These are phyloP conservation scores for Spilosoma lubricipeda DNA, from an alignment of 2,888 invertebrate species.

Conservation along the genomic window DNA sequence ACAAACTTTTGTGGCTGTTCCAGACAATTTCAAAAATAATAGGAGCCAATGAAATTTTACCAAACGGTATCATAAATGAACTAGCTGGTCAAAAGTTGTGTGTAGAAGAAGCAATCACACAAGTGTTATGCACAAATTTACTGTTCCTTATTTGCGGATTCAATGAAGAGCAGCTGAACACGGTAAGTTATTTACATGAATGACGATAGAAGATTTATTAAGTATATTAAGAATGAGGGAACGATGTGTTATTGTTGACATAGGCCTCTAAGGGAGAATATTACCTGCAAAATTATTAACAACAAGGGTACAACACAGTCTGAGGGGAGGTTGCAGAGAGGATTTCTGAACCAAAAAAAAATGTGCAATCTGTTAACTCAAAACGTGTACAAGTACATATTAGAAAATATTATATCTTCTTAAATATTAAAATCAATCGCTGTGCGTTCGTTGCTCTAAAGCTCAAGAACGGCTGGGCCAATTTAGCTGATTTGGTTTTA, in stretches of 20 bases:
- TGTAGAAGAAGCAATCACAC: conserved; percentile 78
- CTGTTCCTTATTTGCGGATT: conserved; percentile 88
- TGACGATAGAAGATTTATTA: not conserved
- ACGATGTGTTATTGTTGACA: no score
- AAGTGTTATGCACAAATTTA: conserved; percentile 86
- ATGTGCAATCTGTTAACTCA: not conserved
- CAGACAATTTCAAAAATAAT: conserved; percentile 73
- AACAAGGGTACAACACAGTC: no score
- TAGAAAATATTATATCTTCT: not conserved
- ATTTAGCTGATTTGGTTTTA: no score
- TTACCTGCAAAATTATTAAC: no score
- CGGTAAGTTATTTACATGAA: conserved; percentile 67
- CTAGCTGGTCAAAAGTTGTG: conserved; percentile 81
- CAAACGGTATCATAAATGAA: conserved; percentile 82
- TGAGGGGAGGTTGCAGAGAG: not conserved
- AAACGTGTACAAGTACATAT: not conserved
- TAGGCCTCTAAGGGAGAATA: not conserved
- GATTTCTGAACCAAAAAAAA: no score
- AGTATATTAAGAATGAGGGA: no score
- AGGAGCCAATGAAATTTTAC: conserved; percentile 86
- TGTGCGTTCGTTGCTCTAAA: no score
- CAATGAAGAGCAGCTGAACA: conserved; percentile 82
- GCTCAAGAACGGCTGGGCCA: no score
- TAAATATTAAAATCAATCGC: no score
- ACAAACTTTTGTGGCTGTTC: conserved; percentile 24